phyloP scores from a whole-genome alignment of 2,113 vertebrate genomes.

The Bettongia penicillata region DNA sequence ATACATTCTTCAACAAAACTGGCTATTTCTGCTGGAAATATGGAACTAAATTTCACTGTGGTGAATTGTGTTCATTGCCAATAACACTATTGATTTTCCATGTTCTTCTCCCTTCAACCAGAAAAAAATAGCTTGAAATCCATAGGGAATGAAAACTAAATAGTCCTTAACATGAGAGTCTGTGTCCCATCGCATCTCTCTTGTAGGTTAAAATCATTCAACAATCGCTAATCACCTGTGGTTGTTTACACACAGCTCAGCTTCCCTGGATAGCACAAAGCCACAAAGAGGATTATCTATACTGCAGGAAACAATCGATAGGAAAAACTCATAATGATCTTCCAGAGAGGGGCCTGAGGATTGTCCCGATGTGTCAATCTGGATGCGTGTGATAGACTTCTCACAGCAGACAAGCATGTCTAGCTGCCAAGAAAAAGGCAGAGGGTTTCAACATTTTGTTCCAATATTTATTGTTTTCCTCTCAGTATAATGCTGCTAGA shows the following conservation, averaged over 20 bases:
- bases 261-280: constrained; percentile 68
- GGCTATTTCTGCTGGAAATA: constrained; percentile 36
- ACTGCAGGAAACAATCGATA: constrained; percentile 84
- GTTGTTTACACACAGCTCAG: constrained; percentile 82
- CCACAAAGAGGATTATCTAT: constrained; percentile 78
- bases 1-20: neutral
- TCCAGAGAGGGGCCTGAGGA: constrained; percentile 77
- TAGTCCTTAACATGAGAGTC: constrained; percentile 72
- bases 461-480: constrained; percentile 73
- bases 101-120: constrained; percentile 51
- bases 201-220: constrained; percentile 81
- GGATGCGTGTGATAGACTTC: constrained; percentile 68
- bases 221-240: constrained; percentile 82
- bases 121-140: constrained; percentile 58
- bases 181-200: constrained; percentile 75
- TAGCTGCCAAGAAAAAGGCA: constrained; percentile 72
- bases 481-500: constrained; percentile 77
- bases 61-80: constrained; percentile 59
- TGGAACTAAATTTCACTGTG: constrained; percentile 40
- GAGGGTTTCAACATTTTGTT: constrained; percentile 67
- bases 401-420: constrained; percentile 77
- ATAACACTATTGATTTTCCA: constrained; percentile 70
- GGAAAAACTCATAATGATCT: constrained; percentile 74
- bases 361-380: constrained; percentile 77
- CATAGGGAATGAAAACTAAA: constrained; percentile 75